Base-by-base conservation (phyloP, 2,113 vertebrate genomes). In the Balaenoptera acutorostrata region DNA sequence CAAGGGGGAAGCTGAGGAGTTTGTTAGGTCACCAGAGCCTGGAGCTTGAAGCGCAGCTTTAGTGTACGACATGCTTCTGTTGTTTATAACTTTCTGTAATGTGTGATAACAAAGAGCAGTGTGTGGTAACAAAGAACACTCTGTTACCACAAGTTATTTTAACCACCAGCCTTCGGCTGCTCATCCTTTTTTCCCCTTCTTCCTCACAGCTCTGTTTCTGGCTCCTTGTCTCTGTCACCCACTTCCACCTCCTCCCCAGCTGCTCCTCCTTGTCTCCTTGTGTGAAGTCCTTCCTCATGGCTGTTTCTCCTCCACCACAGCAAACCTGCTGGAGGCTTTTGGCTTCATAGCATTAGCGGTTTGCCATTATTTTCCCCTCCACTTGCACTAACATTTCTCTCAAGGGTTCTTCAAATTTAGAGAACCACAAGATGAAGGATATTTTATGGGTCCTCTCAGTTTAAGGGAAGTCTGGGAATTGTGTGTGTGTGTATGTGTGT, bases 31-130 rank as follows among this genome's bases (percentile, higher is more conserved):
- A 97, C 95, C 57, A 9, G 95, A 90, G 90, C 97, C 87, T 33
- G 13, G 97, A 97, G 96, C 95, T 92, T 39, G 71, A 90, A 66
- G 96, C 55, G 2, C 92, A 90, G 96, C 96, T 72, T 93, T 92
- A 21, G 90, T 95, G 93, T 88, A 82, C 5, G n/a, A 96, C 95
- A 49, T 78, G 97, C 97, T 97, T 98, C 96, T 98, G 98, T 98
- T 98, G 98, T 98, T 98, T 97, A 90, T 98, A 97, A 97, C 96
- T 97, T 85, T 96, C 96, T 78, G 96, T 97, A 98, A 97, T 98
- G 98, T 98, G 98, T 98, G 98, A 97, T 98, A 98, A 98, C 97
- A 98, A 98, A 98, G 97, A 97, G 94, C 97, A 97, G 97, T 98
- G 98, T 98, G 96, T 97, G 96, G 96, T 98, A 97, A 98, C 98